These are phyloP conservation scores for Callospermophilus lateralis DNA, from an alignment of 2,113 vertebrate species.

Conservation along the genomic window DNA sequence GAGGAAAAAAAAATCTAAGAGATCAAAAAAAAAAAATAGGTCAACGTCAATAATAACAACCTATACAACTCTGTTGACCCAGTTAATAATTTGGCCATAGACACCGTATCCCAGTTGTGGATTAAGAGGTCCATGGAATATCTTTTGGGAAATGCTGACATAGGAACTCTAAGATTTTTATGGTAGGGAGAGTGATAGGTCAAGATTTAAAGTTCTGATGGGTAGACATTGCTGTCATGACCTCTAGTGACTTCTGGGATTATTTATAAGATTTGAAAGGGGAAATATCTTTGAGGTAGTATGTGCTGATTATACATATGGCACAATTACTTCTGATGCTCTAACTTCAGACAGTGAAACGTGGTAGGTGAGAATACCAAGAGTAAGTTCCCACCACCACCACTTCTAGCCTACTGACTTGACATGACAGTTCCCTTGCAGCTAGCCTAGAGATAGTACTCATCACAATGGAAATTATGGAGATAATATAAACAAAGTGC, in stretches of 20 bases:
- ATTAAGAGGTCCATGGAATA: not conserved
- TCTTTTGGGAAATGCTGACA: not conserved
- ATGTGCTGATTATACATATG: not conserved
- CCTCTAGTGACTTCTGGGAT: not conserved
- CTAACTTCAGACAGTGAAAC: not conserved
- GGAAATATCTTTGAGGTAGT: not conserved
- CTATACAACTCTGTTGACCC: not conserved
- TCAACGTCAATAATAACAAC: not conserved
- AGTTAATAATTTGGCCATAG: not conserved
- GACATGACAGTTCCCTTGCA: not conserved
- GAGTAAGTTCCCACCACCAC: not conserved
- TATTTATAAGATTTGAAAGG: slow-evolving; percentile 20
- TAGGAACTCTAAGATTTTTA: not conserved
- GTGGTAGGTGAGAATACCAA: not conserved
- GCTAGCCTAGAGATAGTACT: not conserved
- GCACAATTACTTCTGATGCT: not conserved
- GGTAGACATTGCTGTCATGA: not conserved
- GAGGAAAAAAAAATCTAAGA: too few relatives aligned
- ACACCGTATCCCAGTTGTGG: not conserved
- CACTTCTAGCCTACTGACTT: not conserved
- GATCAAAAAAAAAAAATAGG: too few relatives aligned
- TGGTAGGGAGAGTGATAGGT: not conserved
- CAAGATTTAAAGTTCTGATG: not conserved
- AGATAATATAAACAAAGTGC: slow-evolving; percentile 7
- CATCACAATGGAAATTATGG: slow-evolving; percentile 1